These are phyloP conservation scores for Setipinna tenuifilis DNA, from an alignment of 2,797 vertebrate genomes.

Conservation along the genomic window DNA sequence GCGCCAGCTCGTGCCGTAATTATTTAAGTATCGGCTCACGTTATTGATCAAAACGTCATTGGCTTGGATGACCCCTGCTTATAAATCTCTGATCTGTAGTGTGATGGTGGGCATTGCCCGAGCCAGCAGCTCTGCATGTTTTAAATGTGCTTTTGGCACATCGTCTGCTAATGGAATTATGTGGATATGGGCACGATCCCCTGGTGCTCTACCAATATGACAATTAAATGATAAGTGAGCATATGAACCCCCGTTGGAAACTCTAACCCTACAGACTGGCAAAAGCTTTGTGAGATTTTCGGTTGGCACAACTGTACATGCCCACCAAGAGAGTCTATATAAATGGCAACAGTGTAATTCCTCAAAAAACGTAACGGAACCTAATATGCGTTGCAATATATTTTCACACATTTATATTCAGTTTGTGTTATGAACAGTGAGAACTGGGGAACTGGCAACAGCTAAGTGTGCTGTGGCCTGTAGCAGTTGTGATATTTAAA, in stretches of 20 bases:
- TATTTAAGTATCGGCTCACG: conserved; percentile 42
- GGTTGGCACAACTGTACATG: conserved; percentile 19
- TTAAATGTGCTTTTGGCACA: conserved; percentile 22
- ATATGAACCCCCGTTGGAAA: conserved; percentile 16
- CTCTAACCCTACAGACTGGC: background rate
- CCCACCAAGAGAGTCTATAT: conserved; percentile 13
- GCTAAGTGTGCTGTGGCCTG: background rate
- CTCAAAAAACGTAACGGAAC: background rate
- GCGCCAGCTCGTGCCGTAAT: conserved; percentile 38
- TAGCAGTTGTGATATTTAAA: background rate
- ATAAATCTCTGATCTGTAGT: conserved; percentile 37
- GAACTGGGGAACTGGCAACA: background rate
- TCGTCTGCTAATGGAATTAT: conserved; percentile 14
- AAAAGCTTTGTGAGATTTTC: conserved; percentile 10
- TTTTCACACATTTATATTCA: background rate
- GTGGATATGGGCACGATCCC: conserved; percentile 5
- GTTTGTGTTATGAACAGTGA: background rate
- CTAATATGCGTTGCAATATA: background rate
- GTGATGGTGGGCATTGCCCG: background rate
- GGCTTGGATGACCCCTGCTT: conserved; percentile 45
- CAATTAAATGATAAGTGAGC: conserved; percentile 24
- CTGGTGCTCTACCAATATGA: conserved; percentile 30
- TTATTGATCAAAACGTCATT: conserved; percentile 54
- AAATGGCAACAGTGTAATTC: background rate
- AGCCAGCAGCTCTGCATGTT: conserved; percentile 18